A percentile compares a stretch with the other conserved stretches of the same genome.
These are phyloP conservation scores for Ictidomys tridecemlineatus DNA, from an alignment of 2,113 vertebrate genomes.

Conservation along the genomic window DNA sequence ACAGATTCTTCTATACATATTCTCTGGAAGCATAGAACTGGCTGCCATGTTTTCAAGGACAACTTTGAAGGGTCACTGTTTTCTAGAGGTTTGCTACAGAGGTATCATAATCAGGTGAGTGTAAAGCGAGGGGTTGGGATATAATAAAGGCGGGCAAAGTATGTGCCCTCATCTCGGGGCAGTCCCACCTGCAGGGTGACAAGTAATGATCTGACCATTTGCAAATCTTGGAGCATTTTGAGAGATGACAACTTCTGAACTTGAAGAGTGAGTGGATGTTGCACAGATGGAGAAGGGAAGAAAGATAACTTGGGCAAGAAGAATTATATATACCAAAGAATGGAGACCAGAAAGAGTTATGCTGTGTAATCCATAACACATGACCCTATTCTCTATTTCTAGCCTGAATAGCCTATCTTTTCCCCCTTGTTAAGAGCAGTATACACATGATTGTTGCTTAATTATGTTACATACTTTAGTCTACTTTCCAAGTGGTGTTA, in stretches of 20 bases:
- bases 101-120: background rate
- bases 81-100: background rate
- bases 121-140: background rate
- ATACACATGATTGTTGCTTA: background rate
- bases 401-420: conserved; percentile 23
- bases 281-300: background rate
- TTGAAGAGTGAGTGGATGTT: conserved; percentile 26
- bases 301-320: conserved; percentile 38
- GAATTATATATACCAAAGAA: background rate
- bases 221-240: background rate
- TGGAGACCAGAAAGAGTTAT: conserved; percentile 5
- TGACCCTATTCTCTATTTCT: background rate
- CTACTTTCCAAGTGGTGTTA: background rate
- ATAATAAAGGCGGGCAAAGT: background rate
- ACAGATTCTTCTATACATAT: conserved; percentile 22
- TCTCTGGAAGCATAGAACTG: conserved; percentile 16
- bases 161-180: background rate
- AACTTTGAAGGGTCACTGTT: background rate
- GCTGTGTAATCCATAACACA: background rate
- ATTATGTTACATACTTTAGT: background rate
- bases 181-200: background rate
- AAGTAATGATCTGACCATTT: background rate
- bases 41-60: conserved; percentile 2
- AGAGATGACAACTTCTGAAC: background rate
- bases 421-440: background rate